Conservation (phyloP, 2,113 vertebrate species). For the Megalops atlanticus region DNA sequence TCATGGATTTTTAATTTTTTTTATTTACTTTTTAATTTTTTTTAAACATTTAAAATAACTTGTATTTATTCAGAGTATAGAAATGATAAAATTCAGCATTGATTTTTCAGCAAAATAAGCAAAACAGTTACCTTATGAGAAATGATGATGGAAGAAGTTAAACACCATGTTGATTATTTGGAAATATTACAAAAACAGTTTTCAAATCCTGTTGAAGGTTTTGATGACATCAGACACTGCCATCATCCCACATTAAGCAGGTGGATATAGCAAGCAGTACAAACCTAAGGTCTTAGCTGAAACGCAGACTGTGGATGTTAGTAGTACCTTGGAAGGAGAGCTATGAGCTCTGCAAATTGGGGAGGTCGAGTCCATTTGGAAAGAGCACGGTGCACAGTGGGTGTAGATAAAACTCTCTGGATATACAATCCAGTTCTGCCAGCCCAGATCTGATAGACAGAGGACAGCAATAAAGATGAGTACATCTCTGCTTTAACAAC, state of each 20-base stretch:
- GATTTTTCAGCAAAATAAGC: too few species aligned
- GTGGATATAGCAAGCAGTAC: neutral
- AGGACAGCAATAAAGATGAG: neutral
- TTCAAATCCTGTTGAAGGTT: neutral
- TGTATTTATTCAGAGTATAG: too few species aligned
- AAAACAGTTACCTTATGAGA: too few species aligned
- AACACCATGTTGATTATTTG: too few species aligned
- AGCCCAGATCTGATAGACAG: conserved; percentile 64
- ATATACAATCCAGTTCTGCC: conserved; percentile 71
- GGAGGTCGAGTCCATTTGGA: conserved; percentile 4
- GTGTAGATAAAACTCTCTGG: conserved; percentile 62
- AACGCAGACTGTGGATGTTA: too few species aligned
- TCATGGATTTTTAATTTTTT: too few species aligned
- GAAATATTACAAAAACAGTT: neutral
- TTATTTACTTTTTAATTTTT: too few species aligned
- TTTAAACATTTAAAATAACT: too few species aligned
- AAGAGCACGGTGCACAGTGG: conserved; percentile 57
- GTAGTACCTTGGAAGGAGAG: conserved; percentile 52
- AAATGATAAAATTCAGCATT: too few species aligned
- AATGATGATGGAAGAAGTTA: too few species aligned
- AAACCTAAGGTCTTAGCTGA: too few species aligned
- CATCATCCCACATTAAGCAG: neutral
- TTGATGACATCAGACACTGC: neutral
- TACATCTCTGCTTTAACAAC: neutral
- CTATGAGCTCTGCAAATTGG: conserved; percentile 36